Evolutionary conservation across 2,888 invertebrate species (phyloP).

Genomic region (Plutella xylostella): DNA sequence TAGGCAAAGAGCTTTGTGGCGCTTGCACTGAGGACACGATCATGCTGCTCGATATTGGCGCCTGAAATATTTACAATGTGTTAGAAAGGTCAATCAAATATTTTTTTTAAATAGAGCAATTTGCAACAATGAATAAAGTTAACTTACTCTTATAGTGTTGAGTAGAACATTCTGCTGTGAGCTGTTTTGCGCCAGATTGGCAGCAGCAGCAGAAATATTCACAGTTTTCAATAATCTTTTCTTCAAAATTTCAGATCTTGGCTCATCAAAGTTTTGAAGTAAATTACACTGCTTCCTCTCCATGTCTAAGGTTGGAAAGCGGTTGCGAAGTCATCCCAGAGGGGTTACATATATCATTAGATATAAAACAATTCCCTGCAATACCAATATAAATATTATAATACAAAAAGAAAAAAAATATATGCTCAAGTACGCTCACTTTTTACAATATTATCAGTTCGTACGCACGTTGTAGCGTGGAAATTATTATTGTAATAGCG

Average conservation of each 20-base stretch:
- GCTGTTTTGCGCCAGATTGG: slow-evolving; percentile 40
- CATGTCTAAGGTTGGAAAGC: slow-evolving; percentile 52
- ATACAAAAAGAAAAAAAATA: slow-evolving; percentile 39
- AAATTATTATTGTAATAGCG: slow-evolving; percentile 18
- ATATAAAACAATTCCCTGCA: slow-evolving; percentile 53
- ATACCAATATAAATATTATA: slow-evolving; percentile 58
- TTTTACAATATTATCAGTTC: slow-evolving; percentile 19
- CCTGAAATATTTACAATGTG: slow-evolving; percentile 48
- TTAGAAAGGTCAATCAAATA: neutral
- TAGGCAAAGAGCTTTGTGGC: slow-evolving; percentile 55
- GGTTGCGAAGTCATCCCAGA: slow-evolving; percentile 50
- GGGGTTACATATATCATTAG: slow-evolving; percentile 46
- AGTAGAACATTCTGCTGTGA: slow-evolving; percentile 57
- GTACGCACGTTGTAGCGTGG: slow-evolving; percentile 15
- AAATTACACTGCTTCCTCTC: slow-evolving; percentile 61
- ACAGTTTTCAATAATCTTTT: slow-evolving; percentile 60
- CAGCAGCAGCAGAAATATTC: slow-evolving; percentile 33
- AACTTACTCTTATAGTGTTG: slow-evolving; percentile 60
- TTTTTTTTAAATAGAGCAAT: neutral
- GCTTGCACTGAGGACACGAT: slow-evolving; percentile 61
- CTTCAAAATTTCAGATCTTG: slow-evolving; percentile 64
- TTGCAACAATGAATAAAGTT: slow-evolving; percentile 2
- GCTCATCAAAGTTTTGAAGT: slow-evolving; percentile 66
- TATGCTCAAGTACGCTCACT: slow-evolving; percentile 27
- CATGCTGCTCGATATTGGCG: slow-evolving; percentile 64